Base-by-base conservation (phyloP, 2,888 invertebrate genomes). In the Nebria salina region DNA sequence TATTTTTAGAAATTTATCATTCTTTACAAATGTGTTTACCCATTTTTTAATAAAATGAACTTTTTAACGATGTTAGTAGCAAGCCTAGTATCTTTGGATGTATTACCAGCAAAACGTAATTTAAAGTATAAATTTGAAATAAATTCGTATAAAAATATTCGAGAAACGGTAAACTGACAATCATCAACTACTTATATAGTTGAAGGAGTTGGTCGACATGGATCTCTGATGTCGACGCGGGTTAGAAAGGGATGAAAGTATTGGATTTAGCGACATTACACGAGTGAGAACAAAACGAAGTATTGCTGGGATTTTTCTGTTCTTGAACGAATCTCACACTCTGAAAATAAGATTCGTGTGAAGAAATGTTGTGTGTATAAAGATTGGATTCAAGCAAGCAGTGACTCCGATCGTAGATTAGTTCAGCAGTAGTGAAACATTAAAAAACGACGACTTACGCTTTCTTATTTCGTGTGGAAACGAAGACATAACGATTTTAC, bases 301-400 rank as follows among this genome's bases (percentile, higher is more conserved):
- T 41, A 34, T 73, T 34, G 25, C 15, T 26, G 72, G 43, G 43
- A 54, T 75, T 80, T 80, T 75, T 75, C 75, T 43, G 75, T 80
- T 75, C 70, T 80, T 80, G 79, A 80, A 75, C 41, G 78, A 79
- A 34, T 72, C 79, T 26, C 66, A 25, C 54, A 54, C 66, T 70
- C 75, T 79, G 80, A 72, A 80, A 80, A 80, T 80, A 80, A 80
- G 79, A 75, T 68, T 70, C 75, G 77, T 81, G 81, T 65, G 76
- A 72, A 73, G 54, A 41, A 54, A 8, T 8, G 75, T 34, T 54
- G 54, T 75, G 54, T 77, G 68, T 82, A 65, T 42, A 77, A 73
- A 65, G 66, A 74, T 77, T 77, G 74, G 68, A 77, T 72, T 65
- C 65, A 34, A 77, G 73, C 43, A 70, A 64, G 65, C 73, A 66